phyloP scores from a whole-genome alignment of 2,888 invertebrate species.

The Apocheima hispidaria region DNA sequence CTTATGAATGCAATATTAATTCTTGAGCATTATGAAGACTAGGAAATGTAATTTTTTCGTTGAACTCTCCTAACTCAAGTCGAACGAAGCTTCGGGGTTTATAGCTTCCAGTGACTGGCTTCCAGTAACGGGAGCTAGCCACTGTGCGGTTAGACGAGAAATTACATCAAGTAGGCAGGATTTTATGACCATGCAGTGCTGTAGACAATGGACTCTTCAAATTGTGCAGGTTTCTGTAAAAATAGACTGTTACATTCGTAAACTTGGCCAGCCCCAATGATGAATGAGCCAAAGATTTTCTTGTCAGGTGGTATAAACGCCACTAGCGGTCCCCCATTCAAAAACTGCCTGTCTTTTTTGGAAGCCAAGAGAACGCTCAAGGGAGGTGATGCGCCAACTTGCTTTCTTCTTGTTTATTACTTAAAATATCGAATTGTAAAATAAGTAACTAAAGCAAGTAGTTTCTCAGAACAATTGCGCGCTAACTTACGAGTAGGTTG shows the following conservation, averaged over 20 bases:
- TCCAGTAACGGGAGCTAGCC: conserved; percentile 42
- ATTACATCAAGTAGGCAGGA: conserved; percentile 45
- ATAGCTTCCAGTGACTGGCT: conserved; percentile 26
- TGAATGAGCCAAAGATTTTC: not conserved
- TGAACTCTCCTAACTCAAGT: conserved; percentile 19
- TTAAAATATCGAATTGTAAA: no score
- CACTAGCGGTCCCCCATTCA: no score
- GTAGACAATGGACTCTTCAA: conserved; percentile 18
- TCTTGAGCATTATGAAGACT: not conserved
- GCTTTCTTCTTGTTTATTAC: no score
- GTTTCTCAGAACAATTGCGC: no score
- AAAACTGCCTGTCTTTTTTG: no score
- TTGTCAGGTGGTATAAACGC: no score
- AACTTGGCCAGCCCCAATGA: not conserved
- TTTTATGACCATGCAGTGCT: conserved; percentile 47
- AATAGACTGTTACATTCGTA: not conserved
- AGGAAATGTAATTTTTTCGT: conserved; percentile 1
- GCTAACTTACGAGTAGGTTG: no score
- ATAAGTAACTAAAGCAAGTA: no score
- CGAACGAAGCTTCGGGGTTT: conserved; percentile 32
- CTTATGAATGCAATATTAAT: not conserved
- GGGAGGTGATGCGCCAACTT: no score
- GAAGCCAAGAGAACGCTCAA: no score
- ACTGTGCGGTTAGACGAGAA: conserved; percentile 43
- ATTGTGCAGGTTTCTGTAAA: conserved; percentile 1